Evolutionary conservation across 2,797 vertebrate species (phyloP).

Genomic region (Sandelia bainsii): DNA sequence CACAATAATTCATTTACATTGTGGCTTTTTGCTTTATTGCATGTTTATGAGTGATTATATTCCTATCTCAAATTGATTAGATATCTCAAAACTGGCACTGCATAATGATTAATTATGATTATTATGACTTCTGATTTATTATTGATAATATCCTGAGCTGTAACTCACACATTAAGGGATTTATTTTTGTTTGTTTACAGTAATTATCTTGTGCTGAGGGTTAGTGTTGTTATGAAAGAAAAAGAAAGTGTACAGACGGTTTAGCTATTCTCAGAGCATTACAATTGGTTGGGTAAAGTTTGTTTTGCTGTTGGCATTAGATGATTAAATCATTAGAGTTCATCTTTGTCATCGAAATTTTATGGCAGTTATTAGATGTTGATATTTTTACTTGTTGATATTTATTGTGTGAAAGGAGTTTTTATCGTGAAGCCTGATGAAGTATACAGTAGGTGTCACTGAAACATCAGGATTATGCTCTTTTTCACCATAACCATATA

Average conservation of each 20-base stretch:
- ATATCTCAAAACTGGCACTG: background rate
- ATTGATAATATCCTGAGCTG: conserved; percentile 12
- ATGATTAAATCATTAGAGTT: background rate
- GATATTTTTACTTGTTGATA: too few relatives aligned
- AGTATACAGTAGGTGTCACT: too few relatives aligned
- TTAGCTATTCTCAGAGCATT: background rate
- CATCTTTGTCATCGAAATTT: background rate
- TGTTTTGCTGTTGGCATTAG: background rate
- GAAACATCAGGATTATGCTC: too few relatives aligned
- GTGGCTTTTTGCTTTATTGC: conserved; percentile 35
- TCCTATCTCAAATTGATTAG: conserved; percentile 37
- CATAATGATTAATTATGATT: conserved; percentile 54
- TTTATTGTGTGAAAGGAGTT: background rate
- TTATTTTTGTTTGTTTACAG: conserved; percentile 21
- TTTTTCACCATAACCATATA: too few relatives aligned
- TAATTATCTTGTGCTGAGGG: conserved; percentile 21
- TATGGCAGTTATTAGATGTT: background rate
- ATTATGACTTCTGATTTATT: conserved; percentile 52
- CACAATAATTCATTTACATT: background rate
- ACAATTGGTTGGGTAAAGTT: too few relatives aligned
- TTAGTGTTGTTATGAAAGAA: background rate
- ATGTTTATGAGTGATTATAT: conserved; percentile 39
- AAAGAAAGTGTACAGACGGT: background rate
- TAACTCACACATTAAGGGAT: conserved; percentile 11
- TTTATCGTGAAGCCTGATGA: too few relatives aligned